Percentiles rank a stretch among this genome's conserved stretches.
These are phyloP conservation scores for Ochropleura leucogaster DNA, from an alignment of 2,888 invertebrate species.

Conservation along the genomic window DNA sequence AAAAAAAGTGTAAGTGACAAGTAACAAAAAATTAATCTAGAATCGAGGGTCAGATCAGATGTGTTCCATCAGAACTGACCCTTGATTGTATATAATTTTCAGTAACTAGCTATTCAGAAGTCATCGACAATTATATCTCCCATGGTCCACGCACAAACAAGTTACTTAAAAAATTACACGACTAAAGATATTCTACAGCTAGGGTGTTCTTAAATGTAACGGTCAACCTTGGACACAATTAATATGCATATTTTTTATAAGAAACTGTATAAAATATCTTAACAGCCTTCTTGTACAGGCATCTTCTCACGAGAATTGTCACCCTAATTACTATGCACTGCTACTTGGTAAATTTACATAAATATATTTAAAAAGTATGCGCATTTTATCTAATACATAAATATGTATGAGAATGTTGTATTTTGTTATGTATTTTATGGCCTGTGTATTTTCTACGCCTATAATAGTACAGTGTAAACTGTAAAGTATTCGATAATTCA, in stretches of 20 bases:
- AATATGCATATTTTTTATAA: constrained; percentile 35
- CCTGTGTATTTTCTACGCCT: constrained; percentile 4
- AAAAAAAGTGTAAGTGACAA: background rate
- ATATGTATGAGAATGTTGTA: constrained; percentile 37
- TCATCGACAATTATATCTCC: background rate
- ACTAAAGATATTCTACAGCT: background rate
- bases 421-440: constrained; percentile 15
- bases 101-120: background rate
- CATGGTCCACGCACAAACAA: background rate
- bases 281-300: constrained; percentile 8
- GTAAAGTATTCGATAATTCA: background rate
- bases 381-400: constrained; percentile 32
- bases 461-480: background rate
- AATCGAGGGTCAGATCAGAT: too few relatives aligned
- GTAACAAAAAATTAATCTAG: too few relatives aligned
- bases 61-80: too few relatives aligned
- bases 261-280: constrained; percentile 49
- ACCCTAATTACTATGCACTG: constrained; percentile 64
- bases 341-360: constrained; percentile 53
- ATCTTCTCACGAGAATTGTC: constrained; percentile 63
- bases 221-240: constrained; percentile 45
- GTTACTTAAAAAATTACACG: constrained; percentile 7
- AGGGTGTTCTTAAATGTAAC: constrained; percentile 52
- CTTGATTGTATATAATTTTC: too few relatives aligned
- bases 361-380: constrained; percentile 39